Evolutionary conservation across 35 echinoderm and acorn worm species (phyloP), one percentile per base, ranked within the genome.

Genomic region (Apostichopus parvimensis): DNA sequence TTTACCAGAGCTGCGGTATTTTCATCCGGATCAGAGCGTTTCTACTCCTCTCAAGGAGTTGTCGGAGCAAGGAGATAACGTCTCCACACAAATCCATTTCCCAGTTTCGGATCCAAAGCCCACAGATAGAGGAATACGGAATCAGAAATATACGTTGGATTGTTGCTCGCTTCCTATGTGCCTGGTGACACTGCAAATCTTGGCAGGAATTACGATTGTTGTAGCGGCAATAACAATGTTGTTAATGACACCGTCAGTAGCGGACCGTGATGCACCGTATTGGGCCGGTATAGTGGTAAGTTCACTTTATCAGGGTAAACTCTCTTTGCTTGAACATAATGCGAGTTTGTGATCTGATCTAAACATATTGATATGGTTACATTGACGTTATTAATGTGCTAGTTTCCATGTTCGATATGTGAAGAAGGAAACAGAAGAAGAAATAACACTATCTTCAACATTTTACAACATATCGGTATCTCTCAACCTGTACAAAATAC

Each of bases 201-300:
- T 99, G 68, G 64, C 96, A 54, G 97, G 97, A 68, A 85, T 95
- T 76, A 99, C 95, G 70, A 91, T 99, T 78, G 93, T 95, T 55
- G 93, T 96, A 26, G 94, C 96, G 88, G 97, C 95, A 94, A 87
- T 94, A 77, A 95, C 95, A 45, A 99, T 99, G 97, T 54, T 96
- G 34, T 55, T 91, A 53, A 99, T 99, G 95, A 93, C 94, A 56
- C 95, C 97, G 17, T 99, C 97, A 54, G 53, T 99, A 13, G 94
- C 92, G 88, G 88, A 82, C 24, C 92, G 97, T 57, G 97, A 99
- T 93, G 95, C 97, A 54, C 97, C 97, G 5, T 96, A 96, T 90
- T 99, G 97, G 97, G 95, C 97, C 26, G 97, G 97, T 53, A 86
- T 96, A 82, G 86, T 94, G 95, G 97, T 99, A 91, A 96, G 97